phyloP scores from a whole-genome alignment of 2,888 invertebrate species.

The Polylopha cassiicola region DNA sequence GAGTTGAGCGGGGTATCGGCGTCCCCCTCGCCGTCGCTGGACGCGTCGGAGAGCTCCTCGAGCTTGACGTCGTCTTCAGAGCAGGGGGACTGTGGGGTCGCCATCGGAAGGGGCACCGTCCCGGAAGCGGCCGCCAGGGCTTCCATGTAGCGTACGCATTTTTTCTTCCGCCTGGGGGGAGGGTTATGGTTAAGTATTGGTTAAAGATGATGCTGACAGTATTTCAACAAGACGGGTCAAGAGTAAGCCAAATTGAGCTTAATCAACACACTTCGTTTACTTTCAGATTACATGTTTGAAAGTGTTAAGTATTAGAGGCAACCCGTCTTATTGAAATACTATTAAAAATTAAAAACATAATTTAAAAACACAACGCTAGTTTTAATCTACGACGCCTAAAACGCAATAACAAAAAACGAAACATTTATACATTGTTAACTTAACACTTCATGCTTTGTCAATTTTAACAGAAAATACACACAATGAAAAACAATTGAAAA shows the following conservation, averaged over 20 bases:
- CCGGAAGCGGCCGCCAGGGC: slow-evolving; percentile 82
- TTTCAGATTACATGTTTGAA: background rate
- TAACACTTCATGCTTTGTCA: slow-evolving; percentile 26
- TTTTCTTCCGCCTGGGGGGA: slow-evolving; percentile 93
- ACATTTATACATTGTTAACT: too few relatives aligned
- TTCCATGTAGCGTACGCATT: slow-evolving; percentile 97
- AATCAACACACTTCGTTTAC: background rate
- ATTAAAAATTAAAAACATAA: too few relatives aligned
- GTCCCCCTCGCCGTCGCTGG: slow-evolving; percentile 72
- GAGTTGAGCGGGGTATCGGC: slow-evolving; percentile 73
- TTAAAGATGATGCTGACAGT: slow-evolving; percentile 20
- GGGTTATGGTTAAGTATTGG: slow-evolving; percentile 12
- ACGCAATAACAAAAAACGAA: slow-evolving; percentile 5
- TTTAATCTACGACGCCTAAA: slow-evolving; percentile 12
- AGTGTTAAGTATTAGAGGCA: background rate
- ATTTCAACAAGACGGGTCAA: too few relatives aligned
- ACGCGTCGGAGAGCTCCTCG: slow-evolving; percentile 81
- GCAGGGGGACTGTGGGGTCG: slow-evolving; percentile 88
- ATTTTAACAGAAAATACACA: slow-evolving; percentile 22
- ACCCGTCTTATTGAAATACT: background rate
- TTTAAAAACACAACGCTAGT: slow-evolving; percentile 4
- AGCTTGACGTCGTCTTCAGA: slow-evolving; percentile 85
- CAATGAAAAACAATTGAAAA: slow-evolving; percentile 26
- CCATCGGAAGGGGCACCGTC: slow-evolving; percentile 85
- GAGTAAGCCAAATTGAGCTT: too few relatives aligned